Base-by-base conservation (phyloP, 2,888 invertebrate genomes). In the Ophion slaviceki region DNA sequence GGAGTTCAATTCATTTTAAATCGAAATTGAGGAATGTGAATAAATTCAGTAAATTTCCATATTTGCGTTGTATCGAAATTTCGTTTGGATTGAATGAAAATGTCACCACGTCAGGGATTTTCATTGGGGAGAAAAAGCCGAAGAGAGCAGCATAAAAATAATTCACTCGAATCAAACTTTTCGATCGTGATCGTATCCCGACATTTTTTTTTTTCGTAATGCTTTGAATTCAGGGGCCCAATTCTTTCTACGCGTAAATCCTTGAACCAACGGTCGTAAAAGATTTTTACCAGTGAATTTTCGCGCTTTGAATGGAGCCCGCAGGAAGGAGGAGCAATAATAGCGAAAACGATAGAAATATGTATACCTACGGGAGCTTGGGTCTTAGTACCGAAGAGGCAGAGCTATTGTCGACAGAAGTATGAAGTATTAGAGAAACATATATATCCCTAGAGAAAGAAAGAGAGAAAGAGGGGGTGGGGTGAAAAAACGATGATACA, bases 401-500 rank as follows among this genome's bases (percentile, higher is more conserved):
- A 61, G 57, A 79, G 70, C 20, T 47, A 45, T 59, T 36, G 80
- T 71, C 59, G 71, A 76, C 66, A 53, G 66, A 71, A 36, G 47
- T 64, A 57, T n/a, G 62, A 36, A 62, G 57, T 40, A 47, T 66
- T 32, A 66, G 40, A 78, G 40, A 57, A 40, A 77, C n/a, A 77
- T 24, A 67, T 74, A 40, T 24, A n/a, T n/a, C n/a, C 45, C 28
- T 14, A 64, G 79, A 72, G 66, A 76, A 62, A 59, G 74, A 32
- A 67, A 74, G 67, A 79, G 36, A 79, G 71, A 57, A 59, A 36
- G 68, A 78, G 66, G 79, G 62, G 57, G 78, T 20, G 59, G 53
- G 67, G 79, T 24, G 85, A 74, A 79, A 32, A 83, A 81, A 78
- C 67, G 70, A 72, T 45, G 68, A 82, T 79, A 80, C 68, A 40